A percentile compares a stretch with the other conserved stretches of the same genome.
These are phyloP conservation scores for Rhabdomys dilectus DNA, from an alignment of 2,113 vertebrate species.

Conservation along the genomic window DNA sequence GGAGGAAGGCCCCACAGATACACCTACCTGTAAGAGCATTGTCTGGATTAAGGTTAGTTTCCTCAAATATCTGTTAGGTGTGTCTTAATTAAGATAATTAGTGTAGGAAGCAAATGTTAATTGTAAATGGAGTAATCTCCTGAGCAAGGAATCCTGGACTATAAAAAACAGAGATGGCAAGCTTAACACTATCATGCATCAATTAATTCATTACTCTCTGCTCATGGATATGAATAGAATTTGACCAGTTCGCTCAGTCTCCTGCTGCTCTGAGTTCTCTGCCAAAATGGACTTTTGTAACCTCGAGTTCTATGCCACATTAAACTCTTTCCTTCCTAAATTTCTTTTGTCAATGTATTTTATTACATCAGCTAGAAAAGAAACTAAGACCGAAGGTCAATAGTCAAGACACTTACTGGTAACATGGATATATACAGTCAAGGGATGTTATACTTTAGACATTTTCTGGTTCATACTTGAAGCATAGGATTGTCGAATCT, in stretches of 20 bases:
- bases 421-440: not conserved
- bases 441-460: not conserved
- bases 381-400: not conserved
- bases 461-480: not conserved
- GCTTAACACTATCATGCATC: too few species aligned
- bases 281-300: not conserved
- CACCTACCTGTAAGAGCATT: not conserved
- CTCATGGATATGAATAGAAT: not conserved
- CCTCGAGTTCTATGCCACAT: too few species aligned
- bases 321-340: too few species aligned
- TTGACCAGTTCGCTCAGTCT: not conserved
- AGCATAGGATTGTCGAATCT: not conserved
- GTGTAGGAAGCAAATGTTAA: not conserved
- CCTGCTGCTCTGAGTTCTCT: not conserved
- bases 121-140: not conserved
- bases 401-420: not conserved
- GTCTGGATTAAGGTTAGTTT: not conserved
- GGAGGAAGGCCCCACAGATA: not conserved
- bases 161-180: not conserved
- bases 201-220: not conserved
- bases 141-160: too few species aligned
- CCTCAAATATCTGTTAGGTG: not conserved
- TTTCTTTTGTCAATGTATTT: not conserved
- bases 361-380: not conserved
- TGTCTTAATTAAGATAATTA: not conserved